phyloP scores from a whole-genome alignment of 2,797 vertebrate genomes.

The Sparus aurata region DNA sequence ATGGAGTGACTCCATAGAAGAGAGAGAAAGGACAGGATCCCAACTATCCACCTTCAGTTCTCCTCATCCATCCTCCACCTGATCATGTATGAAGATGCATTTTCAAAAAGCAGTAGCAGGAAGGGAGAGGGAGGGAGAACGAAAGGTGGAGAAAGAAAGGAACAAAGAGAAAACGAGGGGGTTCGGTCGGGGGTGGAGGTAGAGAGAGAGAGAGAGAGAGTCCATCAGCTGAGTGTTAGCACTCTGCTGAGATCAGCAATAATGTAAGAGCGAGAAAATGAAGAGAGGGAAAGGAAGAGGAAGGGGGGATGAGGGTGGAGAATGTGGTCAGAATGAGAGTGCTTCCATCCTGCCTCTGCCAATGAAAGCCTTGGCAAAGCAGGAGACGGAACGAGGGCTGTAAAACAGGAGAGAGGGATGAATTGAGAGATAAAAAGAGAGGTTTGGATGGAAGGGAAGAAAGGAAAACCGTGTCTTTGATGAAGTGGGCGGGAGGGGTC shows the following conservation, averaged over 20 bases:
- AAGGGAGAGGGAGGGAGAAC: neutral
- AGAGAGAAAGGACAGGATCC: neutral
- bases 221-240: slow-evolving; percentile 81
- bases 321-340: slow-evolving; percentile 72
- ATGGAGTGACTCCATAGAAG: neutral
- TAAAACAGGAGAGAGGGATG: neutral
- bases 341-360: slow-evolving; percentile 58
- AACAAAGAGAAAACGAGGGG: slow-evolving; percentile 15
- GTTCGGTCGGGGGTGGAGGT: slow-evolving; percentile 32
- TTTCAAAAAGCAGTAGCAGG: neutral
- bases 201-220: slow-evolving; percentile 22
- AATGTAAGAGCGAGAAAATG: slow-evolving; percentile 69
- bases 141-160: neutral
- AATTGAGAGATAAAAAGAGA: slow-evolving; percentile 7
- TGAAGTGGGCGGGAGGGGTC: slow-evolving; percentile 4
- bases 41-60: slow-evolving; percentile 13
- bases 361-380: slow-evolving; percentile 41
- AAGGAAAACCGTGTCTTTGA: slow-evolving; percentile 6
- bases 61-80: neutral
- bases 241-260: slow-evolving; percentile 81
- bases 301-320: slow-evolving; percentile 51
- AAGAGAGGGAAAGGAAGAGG: slow-evolving; percentile 48
- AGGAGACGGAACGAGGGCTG: slow-evolving; percentile 1
- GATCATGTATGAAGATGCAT: slow-evolving; percentile 18
- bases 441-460: slow-evolving; percentile 17